Conservation (phyloP, 2,797 vertebrate species). For the Cirrhinus molitorella region DNA sequence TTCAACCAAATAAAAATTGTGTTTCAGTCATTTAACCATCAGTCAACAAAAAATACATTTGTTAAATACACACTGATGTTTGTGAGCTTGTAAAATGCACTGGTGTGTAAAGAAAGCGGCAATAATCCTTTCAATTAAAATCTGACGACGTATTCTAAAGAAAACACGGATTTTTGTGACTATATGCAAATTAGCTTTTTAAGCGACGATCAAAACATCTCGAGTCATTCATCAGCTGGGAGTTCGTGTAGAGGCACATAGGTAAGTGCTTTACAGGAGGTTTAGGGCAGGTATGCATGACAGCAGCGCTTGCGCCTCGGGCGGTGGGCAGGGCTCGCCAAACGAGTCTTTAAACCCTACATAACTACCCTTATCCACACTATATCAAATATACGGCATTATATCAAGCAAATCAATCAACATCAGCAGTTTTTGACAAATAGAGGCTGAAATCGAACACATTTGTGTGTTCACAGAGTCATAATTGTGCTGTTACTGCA, state of each 20-base stretch:
- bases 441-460: not conserved
- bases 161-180: not conserved
- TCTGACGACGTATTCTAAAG: too few species aligned
- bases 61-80: too few species aligned
- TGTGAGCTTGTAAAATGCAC: too few species aligned
- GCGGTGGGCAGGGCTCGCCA: constrained; percentile 72
- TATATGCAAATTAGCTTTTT: not conserved
- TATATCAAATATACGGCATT: not conserved
- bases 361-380: constrained; percentile 54
- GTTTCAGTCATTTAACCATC: too few species aligned
- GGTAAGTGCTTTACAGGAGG: not conserved
- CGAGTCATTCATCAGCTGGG: not conserved
- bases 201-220: not conserved
- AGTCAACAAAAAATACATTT: too few species aligned
- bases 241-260: constrained; percentile 12
- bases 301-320: constrained; percentile 58
- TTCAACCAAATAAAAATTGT: too few species aligned
- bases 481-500: not conserved
- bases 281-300: constrained; percentile 59
- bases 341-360: constrained; percentile 45
- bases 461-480: not conserved
- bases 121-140: too few species aligned
- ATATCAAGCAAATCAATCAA: too few species aligned
- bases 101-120: too few species aligned
- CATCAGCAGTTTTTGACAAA: not conserved